Conservation (phyloP, 2,888 invertebrate genomes). For the Habrosyne pyritoides region DNA sequence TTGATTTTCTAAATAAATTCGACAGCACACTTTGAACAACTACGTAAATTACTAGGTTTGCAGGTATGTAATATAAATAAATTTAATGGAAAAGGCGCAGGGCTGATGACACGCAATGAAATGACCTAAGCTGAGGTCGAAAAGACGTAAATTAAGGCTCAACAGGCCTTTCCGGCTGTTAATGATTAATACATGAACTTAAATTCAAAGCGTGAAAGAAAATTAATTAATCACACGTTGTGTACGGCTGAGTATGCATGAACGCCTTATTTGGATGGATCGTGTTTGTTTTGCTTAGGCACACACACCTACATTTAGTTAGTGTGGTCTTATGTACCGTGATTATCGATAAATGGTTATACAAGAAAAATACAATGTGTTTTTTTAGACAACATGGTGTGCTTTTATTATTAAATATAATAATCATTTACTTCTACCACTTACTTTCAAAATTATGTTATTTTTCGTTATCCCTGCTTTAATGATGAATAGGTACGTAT, state of each 20-base stretch:
- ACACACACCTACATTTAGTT: slow-evolving; percentile 15
- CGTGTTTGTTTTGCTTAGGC: slow-evolving; percentile 10
- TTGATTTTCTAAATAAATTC: no score
- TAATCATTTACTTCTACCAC: no score
- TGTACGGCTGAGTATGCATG: slow-evolving; percentile 38
- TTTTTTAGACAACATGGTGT: no score
- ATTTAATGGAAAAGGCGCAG: slow-evolving; percentile 66
- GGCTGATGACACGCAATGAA: slow-evolving; percentile 73
- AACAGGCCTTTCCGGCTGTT: slow-evolving; percentile 78
- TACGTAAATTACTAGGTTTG: slow-evolving; percentile 76
- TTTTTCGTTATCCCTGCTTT: no score
- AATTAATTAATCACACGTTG: slow-evolving; percentile 78
- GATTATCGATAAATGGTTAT: not conserved
- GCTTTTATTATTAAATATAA: no score
- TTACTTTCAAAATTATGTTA: no score
- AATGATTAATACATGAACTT: slow-evolving; percentile 74
- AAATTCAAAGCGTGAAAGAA: slow-evolving; percentile 77
- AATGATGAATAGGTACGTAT: no score
- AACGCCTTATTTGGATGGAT: slow-evolving; percentile 24
- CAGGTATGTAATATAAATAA: slow-evolving; percentile 55
- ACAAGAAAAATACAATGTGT: not conserved
- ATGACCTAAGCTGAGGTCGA: slow-evolving; percentile 69
- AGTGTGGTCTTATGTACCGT: no score
- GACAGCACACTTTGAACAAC: slow-evolving; percentile 68
- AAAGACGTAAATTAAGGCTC: slow-evolving; percentile 77